Base-by-base conservation (phyloP, 2,888 invertebrate species). In the Drosophila paranaensis region DNA sequence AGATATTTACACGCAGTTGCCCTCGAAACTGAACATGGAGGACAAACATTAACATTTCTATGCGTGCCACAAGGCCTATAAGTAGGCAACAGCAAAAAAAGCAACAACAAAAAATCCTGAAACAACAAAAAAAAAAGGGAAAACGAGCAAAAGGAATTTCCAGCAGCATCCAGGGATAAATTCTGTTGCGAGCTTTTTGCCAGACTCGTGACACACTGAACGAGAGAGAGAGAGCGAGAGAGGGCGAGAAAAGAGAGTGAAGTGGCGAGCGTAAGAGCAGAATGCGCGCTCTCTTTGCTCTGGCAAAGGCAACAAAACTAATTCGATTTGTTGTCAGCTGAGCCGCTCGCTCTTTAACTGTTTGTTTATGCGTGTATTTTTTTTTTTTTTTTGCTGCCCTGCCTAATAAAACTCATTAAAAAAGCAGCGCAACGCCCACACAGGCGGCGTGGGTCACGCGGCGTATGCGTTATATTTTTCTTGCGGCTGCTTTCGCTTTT, bases 401-500 rank as follows among this genome's bases (percentile, higher is more conserved):
- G 75, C 79, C 79, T 86, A 86, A 90, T 90, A 90, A 86, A 86
- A 86, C 88, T 90, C 84, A 86, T 90, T 86, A 82, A 78, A 88
- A 88, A 82, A 75, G 73, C 80, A 71, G 74, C 73, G 58, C 33
- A 71, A 45, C 68, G 55, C 79, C 74, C 80, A 88, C 69, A 68
- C 66, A 88, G 66, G 74, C 67, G 69, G 63, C 88, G 2, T 45
- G 25, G 57, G 78, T 71, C 82, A 88, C 69, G 74, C 68, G 67
- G 63, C 88, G 86, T 82, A 88, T 82, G 81, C 66, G 86, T 53
- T 69, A 88, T 82, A 81, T 66, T 60, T 81, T 66, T 45, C 6
- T 39, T 51, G 25, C 30, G 64, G 61, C 50, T 35, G 37, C 53
- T 39, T 39, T 64, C 54, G 55, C 57, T 60, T 46, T 43, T 62